Percentiles rank a stretch among this genome's conserved stretches.
These are phyloP conservation scores for Portunus trituberculatus DNA, from an alignment of 1,140 invertebrate species.

Conservation along the genomic window DNA sequence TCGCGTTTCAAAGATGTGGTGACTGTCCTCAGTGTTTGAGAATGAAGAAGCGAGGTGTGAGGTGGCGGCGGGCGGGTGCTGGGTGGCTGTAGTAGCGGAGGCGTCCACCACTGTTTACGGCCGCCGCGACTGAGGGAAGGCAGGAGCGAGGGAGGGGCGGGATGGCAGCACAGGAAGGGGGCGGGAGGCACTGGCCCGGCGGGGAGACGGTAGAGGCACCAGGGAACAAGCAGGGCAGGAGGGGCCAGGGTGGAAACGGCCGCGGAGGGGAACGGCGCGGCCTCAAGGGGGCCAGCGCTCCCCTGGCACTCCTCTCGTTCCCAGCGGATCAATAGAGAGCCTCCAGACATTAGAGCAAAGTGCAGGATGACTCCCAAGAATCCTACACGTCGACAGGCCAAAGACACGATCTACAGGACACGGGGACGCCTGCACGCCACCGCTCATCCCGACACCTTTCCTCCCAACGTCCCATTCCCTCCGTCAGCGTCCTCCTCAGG, in stretches of 20 bases:
- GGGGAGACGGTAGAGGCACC: background rate
- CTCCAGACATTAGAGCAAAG: slow-evolving; percentile 74
- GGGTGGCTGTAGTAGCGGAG: too few species aligned
- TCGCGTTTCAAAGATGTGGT: background rate
- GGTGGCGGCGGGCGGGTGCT: slow-evolving; percentile 6
- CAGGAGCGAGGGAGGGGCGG: background rate
- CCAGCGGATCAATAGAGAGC: slow-evolving; percentile 73
- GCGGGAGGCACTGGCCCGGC: background rate
- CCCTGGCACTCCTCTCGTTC: slow-evolving; percentile 65
- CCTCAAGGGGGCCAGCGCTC: slow-evolving; percentile 69
- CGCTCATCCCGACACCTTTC: too few species aligned
- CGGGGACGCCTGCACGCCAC: background rate
- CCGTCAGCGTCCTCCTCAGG: background rate
- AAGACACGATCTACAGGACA: too few species aligned
- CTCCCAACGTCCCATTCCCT: too few species aligned
- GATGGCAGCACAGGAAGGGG: background rate
- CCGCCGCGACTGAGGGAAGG: background rate
- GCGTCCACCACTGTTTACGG: too few species aligned
- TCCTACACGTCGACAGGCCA: slow-evolving; percentile 46
- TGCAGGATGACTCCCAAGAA: slow-evolving; percentile 75
- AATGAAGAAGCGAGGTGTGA: too few species aligned
- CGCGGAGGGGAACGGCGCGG: slow-evolving; percentile 57
- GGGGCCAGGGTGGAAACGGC: slow-evolving; percentile 45
- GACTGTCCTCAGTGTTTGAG: too few species aligned
- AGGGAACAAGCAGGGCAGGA: background rate